A percentile compares a stretch with the other conserved stretches of the same genome.
These are phyloP conservation scores for Thripadectes ignobilis DNA, from an alignment of 2,797 vertebrate genomes.

Conservation along the genomic window DNA sequence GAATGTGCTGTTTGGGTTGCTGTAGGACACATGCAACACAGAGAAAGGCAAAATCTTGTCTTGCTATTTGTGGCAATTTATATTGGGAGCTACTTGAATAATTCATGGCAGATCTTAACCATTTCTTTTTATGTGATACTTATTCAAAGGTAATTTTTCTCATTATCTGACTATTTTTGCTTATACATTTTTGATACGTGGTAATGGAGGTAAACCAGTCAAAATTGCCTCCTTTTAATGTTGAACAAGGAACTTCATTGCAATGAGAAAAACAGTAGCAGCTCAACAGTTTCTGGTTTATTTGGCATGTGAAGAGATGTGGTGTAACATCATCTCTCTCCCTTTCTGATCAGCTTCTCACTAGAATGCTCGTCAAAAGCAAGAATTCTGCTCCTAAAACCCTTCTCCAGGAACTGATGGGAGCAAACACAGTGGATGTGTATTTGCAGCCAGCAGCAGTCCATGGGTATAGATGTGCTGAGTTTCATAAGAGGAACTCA, in stretches of 20 bases:
- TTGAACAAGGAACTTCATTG: slow-evolving; percentile 3
- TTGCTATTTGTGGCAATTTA: background rate
- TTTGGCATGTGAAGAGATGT: background rate
- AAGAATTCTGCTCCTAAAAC: background rate
- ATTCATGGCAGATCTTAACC: slow-evolving; percentile 25
- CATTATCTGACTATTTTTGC: slow-evolving; percentile 9
- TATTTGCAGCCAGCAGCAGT: background rate
- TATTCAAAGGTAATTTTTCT: slow-evolving; percentile 31
- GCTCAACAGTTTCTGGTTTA: background rate
- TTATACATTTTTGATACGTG: background rate
- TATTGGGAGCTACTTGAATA: slow-evolving; percentile 43
- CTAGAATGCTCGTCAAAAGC: background rate
- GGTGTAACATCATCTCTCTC: background rate
- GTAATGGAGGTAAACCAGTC: background rate
- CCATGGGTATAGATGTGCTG: background rate
- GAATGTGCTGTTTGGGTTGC: background rate
- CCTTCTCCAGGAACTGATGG: background rate
- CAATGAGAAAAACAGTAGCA: background rate
- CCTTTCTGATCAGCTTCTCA: background rate
- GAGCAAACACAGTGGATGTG: background rate
- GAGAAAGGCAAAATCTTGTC: background rate
- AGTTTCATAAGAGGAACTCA: background rate
- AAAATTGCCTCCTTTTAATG: background rate
- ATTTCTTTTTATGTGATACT: slow-evolving; percentile 1
- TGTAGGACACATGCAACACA: background rate